Conservation (phyloP, 2,797 vertebrate species). For the Bucorvus abyssinicus region DNA sequence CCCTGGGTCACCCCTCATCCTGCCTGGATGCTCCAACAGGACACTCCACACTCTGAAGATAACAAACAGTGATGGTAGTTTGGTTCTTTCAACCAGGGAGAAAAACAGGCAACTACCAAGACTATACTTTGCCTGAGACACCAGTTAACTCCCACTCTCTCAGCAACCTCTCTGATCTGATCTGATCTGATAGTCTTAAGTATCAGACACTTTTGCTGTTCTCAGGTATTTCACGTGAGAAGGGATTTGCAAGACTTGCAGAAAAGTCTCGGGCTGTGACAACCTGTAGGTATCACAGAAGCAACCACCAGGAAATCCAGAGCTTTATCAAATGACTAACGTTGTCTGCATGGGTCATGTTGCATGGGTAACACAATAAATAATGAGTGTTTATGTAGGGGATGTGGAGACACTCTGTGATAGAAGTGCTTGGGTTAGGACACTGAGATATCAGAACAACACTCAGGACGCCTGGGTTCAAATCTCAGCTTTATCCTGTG, state of each 20-base stretch:
- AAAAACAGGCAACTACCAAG: background rate
- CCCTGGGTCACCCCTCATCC: background rate
- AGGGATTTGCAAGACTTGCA: constrained; percentile 2
- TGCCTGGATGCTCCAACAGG: background rate
- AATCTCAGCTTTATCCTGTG: background rate
- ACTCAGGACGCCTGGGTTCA: background rate
- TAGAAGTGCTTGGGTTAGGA: background rate
- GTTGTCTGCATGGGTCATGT: background rate
- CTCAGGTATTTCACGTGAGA: constrained; percentile 25
- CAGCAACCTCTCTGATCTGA: background rate
- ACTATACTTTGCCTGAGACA: background rate
- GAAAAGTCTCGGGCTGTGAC: background rate
- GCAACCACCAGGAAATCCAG: background rate
- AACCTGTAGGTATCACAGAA: background rate
- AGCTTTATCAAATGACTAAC: background rate
- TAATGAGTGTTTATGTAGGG: background rate
- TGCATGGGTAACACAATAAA: background rate
- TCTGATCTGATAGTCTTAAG: background rate
- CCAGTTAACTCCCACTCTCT: background rate
- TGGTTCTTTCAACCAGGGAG: background rate
- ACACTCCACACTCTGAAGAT: background rate
- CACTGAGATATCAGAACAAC: background rate
- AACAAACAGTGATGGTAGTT: background rate
- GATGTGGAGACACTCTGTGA: background rate
- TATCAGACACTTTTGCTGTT: constrained; percentile 4